Evolutionary conservation across 2,797 vertebrate species (phyloP).

Genomic region (Cacajao melanocephalus): DNA sequence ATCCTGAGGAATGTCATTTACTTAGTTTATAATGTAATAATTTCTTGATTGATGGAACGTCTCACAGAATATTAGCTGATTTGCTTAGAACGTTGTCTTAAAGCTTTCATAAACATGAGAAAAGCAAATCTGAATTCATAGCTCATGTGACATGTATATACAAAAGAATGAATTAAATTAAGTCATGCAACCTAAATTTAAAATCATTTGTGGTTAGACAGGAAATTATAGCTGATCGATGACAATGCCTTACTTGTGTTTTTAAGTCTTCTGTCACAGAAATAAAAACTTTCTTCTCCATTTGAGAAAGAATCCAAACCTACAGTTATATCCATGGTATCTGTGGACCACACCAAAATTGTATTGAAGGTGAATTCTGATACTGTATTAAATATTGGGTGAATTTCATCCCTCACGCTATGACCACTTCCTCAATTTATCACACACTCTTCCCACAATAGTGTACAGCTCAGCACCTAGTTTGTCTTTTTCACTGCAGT

Average conservation of each 20-base stretch:
- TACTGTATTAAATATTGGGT: not conserved
- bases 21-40: not conserved
- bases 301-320: conserved; percentile 31
- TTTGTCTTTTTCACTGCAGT: conserved; percentile 59
- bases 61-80: not conserved
- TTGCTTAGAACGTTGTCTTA: conserved; percentile 15
- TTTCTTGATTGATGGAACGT: not conserved
- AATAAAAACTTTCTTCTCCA: conserved; percentile 12
- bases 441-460: not conserved
- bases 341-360: not conserved
- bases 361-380: not conserved
- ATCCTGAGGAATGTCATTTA: not conserved
- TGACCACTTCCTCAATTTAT: conserved; percentile 51
- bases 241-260: not conserved
- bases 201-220: conserved; percentile 1
- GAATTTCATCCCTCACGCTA: not conserved
- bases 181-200: conserved; percentile 29
- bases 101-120: not conserved
- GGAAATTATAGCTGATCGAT: not conserved
- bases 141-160: not conserved
- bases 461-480: conserved; percentile 35
- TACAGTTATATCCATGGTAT: not conserved
- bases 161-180: conserved; percentile 30
- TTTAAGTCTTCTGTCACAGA: conserved; percentile 16
- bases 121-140: conserved; percentile 11